Evolutionary conservation across 2,888 invertebrate genomes (phyloP), one percentile per base, ranked within the genome.

Genomic region (Agrotis segetum): DNA sequence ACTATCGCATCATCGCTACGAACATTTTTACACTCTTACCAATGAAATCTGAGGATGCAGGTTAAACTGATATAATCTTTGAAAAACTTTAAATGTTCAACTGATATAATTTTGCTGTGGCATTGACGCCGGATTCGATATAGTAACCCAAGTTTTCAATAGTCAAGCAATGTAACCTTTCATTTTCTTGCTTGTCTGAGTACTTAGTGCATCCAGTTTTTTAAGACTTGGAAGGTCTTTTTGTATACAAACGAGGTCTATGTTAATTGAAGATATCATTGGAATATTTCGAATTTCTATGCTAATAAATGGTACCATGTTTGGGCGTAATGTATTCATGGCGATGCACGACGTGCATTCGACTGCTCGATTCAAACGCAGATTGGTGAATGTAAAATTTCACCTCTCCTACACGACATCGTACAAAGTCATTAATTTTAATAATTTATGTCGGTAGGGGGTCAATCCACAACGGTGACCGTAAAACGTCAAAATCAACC

Each of bases 291-390:
- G 85, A 87, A 90, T 91, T 87, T 89, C 86, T 90, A 91, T 91
- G 91, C 88, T 89, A 91, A 91, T 91, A 79, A 81, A 82, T 69
- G 81, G 77, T 70, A 79, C 85, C 77, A 87, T 72, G 78, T 84
- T 90, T 89, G 86, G 88, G 86, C 84, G 88, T 92, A 91, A 92
- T 90, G 84, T 90, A 91, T 92, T 90, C 90, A 88, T 83, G 85
- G 81, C 81, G 83, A 85, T 85, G 88, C 86, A 87, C 69, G 71
- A 53, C 82, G 85, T 82, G 83, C 78, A 87, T 86, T 88, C 84
- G 81, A 86, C 85, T 86, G 83, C 81, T 75, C 71, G 71, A 71
- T 75, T 76, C 82, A 79, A 82, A 80, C 40, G 81, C 70, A 80
- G 78, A 79, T 71, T 78, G 76, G 84, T 82, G 85, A 88, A 89